Conservation (phyloP, 2,888 invertebrate genomes). For the Prenolepis imparis region DNA sequence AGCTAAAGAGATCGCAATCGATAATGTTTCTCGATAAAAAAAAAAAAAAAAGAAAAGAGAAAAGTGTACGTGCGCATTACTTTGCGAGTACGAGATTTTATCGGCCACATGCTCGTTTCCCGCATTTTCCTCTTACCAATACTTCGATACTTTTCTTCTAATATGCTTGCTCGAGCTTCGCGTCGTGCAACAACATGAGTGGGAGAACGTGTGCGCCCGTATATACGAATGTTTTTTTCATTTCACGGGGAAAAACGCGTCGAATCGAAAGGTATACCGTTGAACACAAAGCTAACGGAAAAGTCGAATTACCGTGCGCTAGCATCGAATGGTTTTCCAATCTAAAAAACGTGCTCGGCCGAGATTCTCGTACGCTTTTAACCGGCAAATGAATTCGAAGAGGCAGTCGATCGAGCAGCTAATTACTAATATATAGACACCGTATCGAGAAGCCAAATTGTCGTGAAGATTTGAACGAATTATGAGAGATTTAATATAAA, state of each 20-base stretch:
- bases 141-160: conserved; percentile 35
- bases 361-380: conserved; percentile 72
- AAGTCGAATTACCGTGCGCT: conserved; percentile 73
- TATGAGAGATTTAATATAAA: conserved; percentile 3
- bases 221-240: conserved; percentile 49
- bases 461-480: neutral
- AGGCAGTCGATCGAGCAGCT: conserved; percentile 21
- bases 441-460: neutral
- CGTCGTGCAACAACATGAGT: conserved; percentile 5
- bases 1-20: conserved; percentile 60
- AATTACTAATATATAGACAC: conserved; percentile 3
- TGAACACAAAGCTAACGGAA: conserved; percentile 62
- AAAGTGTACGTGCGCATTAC: conserved; percentile 17
- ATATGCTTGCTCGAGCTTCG: conserved; percentile 31
- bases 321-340: conserved; percentile 72
- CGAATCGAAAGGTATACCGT: conserved; percentile 61
- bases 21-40: conserved; percentile 32
- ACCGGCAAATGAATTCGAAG: conserved; percentile 74
- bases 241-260: conserved; percentile 39
- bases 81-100: conserved; percentile 42
- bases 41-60: neutral
- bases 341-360: conserved; percentile 60
- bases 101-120: conserved; percentile 15
- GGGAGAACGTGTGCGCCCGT: conserved; percentile 43
- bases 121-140: neutral